phyloP scores from a whole-genome alignment of 2,797 vertebrate genomes.

The Gambusia yucatana region DNA sequence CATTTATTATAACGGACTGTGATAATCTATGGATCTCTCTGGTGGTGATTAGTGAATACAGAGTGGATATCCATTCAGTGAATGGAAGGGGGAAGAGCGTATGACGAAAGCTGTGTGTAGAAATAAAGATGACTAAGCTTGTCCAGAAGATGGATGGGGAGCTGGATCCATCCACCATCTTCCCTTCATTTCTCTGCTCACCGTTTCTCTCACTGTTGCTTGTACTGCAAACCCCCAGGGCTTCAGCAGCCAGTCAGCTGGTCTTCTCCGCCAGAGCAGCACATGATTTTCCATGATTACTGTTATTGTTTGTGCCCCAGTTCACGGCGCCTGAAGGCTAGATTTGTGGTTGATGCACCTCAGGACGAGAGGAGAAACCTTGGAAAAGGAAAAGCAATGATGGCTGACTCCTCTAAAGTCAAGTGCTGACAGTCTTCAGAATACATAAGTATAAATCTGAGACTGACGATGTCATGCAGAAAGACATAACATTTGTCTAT shows the following conservation, averaged over 20 bases:
- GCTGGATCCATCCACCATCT: constrained; percentile 39
- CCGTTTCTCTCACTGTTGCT: constrained; percentile 40
- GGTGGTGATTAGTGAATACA: constrained; percentile 25
- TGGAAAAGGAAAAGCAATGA: constrained; percentile 15
- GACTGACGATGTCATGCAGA: not conserved
- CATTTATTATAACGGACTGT: constrained; percentile 40
- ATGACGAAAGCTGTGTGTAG: not conserved
- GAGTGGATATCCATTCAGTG: not conserved
- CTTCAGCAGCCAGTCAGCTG: constrained; percentile 79
- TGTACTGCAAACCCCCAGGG: constrained; percentile 53
- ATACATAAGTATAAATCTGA: not conserved
- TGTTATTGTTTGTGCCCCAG: constrained; percentile 81
- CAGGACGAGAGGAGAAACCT: constrained; percentile 7
- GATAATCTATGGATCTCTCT: constrained; percentile 34
- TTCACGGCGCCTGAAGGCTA: constrained; percentile 69
- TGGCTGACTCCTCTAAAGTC: not conserved
- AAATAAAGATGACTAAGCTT: constrained; percentile 59
- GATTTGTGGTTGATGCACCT: constrained; percentile 47
- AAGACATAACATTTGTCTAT: not conserved
- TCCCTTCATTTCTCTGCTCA: not conserved
- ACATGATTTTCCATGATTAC: constrained; percentile 81
- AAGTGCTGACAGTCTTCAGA: constrained; percentile 6
- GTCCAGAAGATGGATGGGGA: constrained; percentile 25
- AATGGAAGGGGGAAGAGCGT: constrained; percentile 18
- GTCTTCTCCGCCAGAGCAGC: constrained; percentile 74